phyloP scores from a whole-genome alignment of 2,113 vertebrate genomes.

The Sylvia atricapilla region DNA sequence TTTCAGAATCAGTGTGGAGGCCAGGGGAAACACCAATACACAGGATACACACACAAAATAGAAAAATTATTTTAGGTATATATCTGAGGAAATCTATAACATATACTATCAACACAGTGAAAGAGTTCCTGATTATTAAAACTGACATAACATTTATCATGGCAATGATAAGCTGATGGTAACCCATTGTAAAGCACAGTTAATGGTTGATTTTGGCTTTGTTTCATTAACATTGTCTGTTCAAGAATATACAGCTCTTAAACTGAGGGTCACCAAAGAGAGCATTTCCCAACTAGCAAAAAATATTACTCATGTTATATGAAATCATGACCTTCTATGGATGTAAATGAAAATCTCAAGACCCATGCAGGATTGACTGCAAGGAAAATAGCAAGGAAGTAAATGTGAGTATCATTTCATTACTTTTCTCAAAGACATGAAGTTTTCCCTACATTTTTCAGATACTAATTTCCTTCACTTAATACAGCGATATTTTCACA shows the following conservation, averaged over 20 bases:
- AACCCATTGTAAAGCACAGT: background rate
- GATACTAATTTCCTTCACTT: background rate
- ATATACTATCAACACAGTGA: background rate
- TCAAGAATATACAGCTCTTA: background rate
- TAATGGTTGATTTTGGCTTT: background rate
- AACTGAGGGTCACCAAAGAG: background rate
- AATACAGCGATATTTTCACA: background rate
- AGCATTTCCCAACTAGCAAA: background rate
- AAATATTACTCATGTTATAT: background rate
- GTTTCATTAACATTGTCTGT: background rate
- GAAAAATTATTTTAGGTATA: background rate
- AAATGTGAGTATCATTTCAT: background rate
- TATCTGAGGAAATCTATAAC: background rate
- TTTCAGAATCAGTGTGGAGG: rapidly evolving
- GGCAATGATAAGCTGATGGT: background rate
- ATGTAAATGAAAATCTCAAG: background rate
- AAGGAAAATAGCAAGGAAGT: background rate
- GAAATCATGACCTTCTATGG: background rate
- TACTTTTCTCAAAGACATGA: background rate
- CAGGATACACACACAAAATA: background rate
- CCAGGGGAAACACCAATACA: no score
- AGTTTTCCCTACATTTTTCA: background rate
- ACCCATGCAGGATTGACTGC: background rate
- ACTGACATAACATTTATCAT: background rate
- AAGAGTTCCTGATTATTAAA: background rate